Conservation (phyloP, 2,797 vertebrate genomes). For the Selene dorsalis region DNA sequence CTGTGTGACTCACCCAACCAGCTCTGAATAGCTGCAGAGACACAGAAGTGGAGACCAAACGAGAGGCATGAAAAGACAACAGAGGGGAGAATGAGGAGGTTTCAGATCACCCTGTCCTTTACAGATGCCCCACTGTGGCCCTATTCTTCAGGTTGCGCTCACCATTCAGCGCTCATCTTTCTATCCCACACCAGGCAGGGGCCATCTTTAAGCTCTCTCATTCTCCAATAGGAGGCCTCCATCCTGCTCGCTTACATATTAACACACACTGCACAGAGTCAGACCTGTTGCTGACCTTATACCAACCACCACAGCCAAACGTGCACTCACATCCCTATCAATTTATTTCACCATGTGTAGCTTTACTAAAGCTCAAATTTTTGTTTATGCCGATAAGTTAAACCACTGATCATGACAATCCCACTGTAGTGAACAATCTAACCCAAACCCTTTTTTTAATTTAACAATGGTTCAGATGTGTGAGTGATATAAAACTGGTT, state of each 20-base stretch:
- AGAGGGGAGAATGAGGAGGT: constrained; percentile 52
- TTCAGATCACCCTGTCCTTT: constrained; percentile 67
- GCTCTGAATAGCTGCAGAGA: constrained; percentile 69
- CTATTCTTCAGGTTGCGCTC: constrained; percentile 64
- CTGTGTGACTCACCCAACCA: constrained; percentile 65
- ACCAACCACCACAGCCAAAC: not conserved
- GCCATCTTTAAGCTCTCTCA: constrained; percentile 57
- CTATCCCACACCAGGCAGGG: constrained; percentile 48
- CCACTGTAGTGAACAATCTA: too few species aligned
- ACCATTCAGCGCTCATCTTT: constrained; percentile 70
- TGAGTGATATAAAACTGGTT: too few species aligned
- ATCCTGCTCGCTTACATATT: constrained; percentile 42
- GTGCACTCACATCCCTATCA: too few species aligned
- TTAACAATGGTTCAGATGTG: too few species aligned
- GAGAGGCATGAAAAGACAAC: constrained; percentile 58
- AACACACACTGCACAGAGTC: constrained; percentile 1
- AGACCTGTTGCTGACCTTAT: not conserved
- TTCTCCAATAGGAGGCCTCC: constrained; percentile 36
- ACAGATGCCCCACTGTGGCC: constrained; percentile 67
- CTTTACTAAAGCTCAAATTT: too few species aligned
- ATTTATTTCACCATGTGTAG: too few species aligned
- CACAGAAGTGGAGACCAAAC: constrained; percentile 51
- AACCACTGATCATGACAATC: too few species aligned
- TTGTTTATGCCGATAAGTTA: too few species aligned
- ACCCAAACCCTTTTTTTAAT: too few species aligned